These are phyloP conservation scores for Hydrolagus colliei DNA, from an alignment of 2,797 vertebrate species.

Conservation along the genomic window DNA sequence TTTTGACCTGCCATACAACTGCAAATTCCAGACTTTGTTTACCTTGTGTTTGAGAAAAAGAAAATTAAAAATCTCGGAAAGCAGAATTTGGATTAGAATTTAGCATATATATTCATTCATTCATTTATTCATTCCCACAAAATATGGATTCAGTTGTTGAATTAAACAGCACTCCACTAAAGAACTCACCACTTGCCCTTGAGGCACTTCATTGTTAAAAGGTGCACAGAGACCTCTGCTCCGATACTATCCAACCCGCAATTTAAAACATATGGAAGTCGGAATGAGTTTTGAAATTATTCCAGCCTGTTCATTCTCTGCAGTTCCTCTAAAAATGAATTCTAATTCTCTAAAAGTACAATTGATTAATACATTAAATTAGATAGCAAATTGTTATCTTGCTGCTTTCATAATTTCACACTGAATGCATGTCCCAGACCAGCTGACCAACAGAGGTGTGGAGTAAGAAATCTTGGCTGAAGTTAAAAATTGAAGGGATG, in stretches of 20 bases:
- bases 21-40: too few relatives aligned
- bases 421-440: too few relatives aligned
- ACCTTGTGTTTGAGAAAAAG: background rate
- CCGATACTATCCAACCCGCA: background rate
- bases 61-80: background rate
- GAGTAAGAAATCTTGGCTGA: too few relatives aligned
- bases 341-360: background rate
- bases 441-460: too few relatives aligned
- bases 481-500: too few relatives aligned
- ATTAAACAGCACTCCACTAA: conserved; percentile 17
- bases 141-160: background rate
- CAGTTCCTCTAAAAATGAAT: background rate
- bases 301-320: background rate
- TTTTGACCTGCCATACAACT: too few relatives aligned
- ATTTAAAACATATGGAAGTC: background rate
- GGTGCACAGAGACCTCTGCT: background rate
- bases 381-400: background rate
- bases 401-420: too few relatives aligned
- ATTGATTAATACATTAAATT: background rate
- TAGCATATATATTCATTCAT: conserved; percentile 1
- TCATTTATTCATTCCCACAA: background rate
- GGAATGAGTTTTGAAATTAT: conserved; percentile 5
- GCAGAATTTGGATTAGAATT: conserved; percentile 6
- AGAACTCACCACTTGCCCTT: background rate
- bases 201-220: background rate